These are phyloP conservation scores for Anser cygnoides DNA, from an alignment of 2,113 vertebrate genomes.

Conservation along the genomic window DNA sequence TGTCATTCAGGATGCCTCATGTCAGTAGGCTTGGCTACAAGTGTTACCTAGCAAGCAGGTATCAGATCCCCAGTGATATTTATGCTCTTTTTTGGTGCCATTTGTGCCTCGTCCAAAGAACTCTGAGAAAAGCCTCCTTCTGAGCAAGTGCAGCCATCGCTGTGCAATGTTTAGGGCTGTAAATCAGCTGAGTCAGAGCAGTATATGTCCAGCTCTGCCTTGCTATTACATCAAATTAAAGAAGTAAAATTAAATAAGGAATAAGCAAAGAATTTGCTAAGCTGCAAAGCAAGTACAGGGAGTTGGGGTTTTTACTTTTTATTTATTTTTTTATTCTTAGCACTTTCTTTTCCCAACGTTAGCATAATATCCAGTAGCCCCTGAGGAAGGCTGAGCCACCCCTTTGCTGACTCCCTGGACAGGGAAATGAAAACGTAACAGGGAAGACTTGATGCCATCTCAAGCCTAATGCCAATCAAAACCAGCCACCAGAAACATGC, in stretches of 20 bases:
- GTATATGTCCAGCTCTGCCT: background rate
- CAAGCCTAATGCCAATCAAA: background rate
- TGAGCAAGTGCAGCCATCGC: background rate
- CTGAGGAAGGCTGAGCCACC: background rate
- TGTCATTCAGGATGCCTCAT: accelerated
- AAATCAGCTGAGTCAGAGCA: slow-evolving; percentile 17
- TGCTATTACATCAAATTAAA: background rate
- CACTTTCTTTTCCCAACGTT: background rate
- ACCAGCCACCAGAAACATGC: slow-evolving; percentile 19
- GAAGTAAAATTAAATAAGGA: background rate
- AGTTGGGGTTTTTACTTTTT: background rate
- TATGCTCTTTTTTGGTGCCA: background rate
- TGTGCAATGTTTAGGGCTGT: background rate
- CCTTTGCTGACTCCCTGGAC: background rate
- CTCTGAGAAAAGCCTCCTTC: background rate
- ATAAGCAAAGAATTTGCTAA: background rate
- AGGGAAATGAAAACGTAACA: background rate
- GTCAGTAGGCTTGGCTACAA: background rate
- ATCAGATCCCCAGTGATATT: background rate
- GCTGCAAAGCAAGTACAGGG: background rate
- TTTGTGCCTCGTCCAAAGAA: background rate
- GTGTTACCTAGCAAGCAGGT: accelerated
- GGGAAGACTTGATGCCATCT: background rate
- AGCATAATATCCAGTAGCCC: background rate
- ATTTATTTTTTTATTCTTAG: background rate